Evolutionary conservation across 1,140 invertebrate species (phyloP).

Genomic region (Triops cancriformis): DNA sequence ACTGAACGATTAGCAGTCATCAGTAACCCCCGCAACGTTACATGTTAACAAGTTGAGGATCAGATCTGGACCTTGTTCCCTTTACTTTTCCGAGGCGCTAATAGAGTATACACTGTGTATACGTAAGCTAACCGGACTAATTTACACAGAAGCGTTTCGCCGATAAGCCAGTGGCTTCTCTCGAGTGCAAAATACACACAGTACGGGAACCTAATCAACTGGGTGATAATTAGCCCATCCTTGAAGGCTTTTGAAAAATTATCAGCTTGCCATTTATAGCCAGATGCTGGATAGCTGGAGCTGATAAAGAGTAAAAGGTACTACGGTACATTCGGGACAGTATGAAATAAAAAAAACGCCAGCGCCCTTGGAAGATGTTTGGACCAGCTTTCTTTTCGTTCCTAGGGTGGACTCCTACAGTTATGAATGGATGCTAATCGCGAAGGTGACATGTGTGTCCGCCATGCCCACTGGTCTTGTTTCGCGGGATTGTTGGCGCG

Average conservation of each 20-base stretch:
- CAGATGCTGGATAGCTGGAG: too few relatives aligned
- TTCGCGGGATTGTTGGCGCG: constrained; percentile 8
- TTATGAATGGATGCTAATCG: constrained; percentile 9
- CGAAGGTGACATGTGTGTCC: not conserved
- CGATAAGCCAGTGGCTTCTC: constrained; percentile 5
- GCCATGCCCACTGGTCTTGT: not conserved
- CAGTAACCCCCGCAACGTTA: not conserved
- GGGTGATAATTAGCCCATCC: not conserved
- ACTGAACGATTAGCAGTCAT: not conserved
- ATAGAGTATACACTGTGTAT: not conserved
- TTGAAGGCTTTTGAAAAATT: not conserved
- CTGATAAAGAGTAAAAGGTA: too few relatives aligned
- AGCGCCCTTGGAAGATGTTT: too few relatives aligned
- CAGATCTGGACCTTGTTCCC: not conserved
- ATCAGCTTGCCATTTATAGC: not conserved
- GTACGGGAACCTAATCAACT: not conserved
- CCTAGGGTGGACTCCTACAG: not conserved
- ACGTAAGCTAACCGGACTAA: not conserved
- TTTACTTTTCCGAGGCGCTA: not conserved
- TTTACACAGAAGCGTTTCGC: not conserved
- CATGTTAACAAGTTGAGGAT: not conserved
- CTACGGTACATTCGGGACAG: too few relatives aligned
- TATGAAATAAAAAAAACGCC: too few relatives aligned
- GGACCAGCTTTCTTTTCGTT: too few relatives aligned
- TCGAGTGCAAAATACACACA: constrained; percentile 5